These are phyloP conservation scores for Gasterosteus nipponicus DNA, from an alignment of 2,113 vertebrate genomes.

Conservation along the genomic window DNA sequence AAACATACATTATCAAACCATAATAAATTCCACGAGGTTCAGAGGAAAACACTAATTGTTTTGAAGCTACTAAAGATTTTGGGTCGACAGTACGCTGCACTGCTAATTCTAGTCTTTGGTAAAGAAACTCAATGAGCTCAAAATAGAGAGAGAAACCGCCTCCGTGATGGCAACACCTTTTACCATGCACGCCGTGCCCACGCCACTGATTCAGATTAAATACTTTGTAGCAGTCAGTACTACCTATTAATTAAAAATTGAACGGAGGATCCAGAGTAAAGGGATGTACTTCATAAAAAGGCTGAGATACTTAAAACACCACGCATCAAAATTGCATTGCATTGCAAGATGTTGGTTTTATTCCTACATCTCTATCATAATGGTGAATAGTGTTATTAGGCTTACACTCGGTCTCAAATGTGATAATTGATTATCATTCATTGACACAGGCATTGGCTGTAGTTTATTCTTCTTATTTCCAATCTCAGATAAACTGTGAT, in stretches of 20 bases:
- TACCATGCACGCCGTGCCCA: not conserved
- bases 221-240: not conserved
- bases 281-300: not conserved
- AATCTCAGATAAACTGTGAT: conserved; percentile 39
- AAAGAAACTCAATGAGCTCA: not conserved
- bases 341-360: conserved; percentile 6
- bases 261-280: not conserved
- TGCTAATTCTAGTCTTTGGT: not conserved
- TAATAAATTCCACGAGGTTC: not conserved
- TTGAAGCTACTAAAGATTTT: not conserved
- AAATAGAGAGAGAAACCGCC: not conserved
- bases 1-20: not conserved
- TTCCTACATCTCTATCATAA: conserved; percentile 1
- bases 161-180: not conserved
- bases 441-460: conserved; percentile 23
- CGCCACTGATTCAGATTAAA: not conserved
- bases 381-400: not conserved
- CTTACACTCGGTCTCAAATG: conserved; percentile 17
- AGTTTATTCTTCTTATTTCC: conserved; percentile 22
- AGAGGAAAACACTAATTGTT: not conserved
- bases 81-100: no score
- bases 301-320: not conserved
- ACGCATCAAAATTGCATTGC: not conserved
- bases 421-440: conserved; percentile 28
- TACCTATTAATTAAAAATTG: not conserved